Percentiles rank a stretch among this genome's conserved stretches.
These are phyloP conservation scores for Drosophila ambigua DNA, from an alignment of 1,140 invertebrate species.

Conservation along the genomic window DNA sequence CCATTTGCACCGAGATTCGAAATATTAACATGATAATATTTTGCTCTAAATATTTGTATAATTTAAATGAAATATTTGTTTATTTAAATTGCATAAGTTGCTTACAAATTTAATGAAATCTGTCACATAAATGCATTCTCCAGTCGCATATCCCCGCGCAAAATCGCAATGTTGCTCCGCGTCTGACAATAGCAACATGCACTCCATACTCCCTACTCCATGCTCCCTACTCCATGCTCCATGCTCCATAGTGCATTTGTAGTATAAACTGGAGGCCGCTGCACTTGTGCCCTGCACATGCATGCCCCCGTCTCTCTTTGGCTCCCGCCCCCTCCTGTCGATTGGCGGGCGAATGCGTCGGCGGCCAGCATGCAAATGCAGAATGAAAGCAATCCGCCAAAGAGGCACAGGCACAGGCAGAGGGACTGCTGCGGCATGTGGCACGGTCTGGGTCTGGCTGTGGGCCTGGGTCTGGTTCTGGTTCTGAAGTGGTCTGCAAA, in stretches of 20 bases:
- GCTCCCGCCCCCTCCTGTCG: not conserved
- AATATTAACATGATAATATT: not conserved
- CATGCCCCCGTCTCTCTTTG: conserved; percentile 4
- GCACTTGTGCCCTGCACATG: conserved; percentile 66
- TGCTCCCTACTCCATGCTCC: too few relatives aligned
- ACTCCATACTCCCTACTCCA: conserved; percentile 13
- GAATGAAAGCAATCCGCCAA: conserved; percentile 58
- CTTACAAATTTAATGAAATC: too few relatives aligned
- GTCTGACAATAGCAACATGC: conserved; percentile 65
- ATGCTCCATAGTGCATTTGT: conserved; percentile 63
- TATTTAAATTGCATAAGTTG: too few relatives aligned
- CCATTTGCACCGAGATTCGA: too few relatives aligned
- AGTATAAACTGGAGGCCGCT: conserved; percentile 74
- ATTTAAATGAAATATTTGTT: too few relatives aligned
- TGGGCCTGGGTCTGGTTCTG: conserved; percentile 7
- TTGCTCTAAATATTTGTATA: not conserved
- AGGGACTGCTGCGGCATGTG: not conserved
- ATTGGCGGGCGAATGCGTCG: conserved; percentile 47
- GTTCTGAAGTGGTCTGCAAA: conserved; percentile 78
- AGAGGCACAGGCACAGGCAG: conserved; percentile 2
- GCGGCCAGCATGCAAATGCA: conserved; percentile 70
- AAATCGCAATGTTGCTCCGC: not conserved
- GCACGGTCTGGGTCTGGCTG: not conserved
- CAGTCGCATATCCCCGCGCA: conserved; percentile 3
- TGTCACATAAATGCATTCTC: too few relatives aligned